Evolutionary conservation across 1,140 invertebrate species (phyloP), one percentile per base, ranked within the genome.

Genomic region (Battus philenor): DNA sequence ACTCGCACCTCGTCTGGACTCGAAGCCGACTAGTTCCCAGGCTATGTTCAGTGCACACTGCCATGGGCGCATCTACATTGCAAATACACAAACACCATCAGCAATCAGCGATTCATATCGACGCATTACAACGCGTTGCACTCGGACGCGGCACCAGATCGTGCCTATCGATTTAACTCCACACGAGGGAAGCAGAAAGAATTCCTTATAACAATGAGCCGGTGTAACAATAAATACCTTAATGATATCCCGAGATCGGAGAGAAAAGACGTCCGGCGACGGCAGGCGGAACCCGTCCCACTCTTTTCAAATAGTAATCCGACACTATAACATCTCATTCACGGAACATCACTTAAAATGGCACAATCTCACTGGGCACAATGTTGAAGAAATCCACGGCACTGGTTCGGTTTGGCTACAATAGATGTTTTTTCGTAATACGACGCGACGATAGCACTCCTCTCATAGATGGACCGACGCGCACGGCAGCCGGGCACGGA

Each of bases 141-240:
- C 47, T 62, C 43, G 66, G 52, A 66, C 54, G 61, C 69, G 54
- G 66, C 62, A 58, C 48, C 49, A 44, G 70, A 57, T 68, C 64
- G 38, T 52, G 63, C 61, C 75, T 71, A 81, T 81, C 74, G 80
- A 84, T 80, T 77, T 54, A 80, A 74, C 74, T 76, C 48, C 48
- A 72, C 67, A 76, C 66, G 57, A 65, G 67, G 61, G 54, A 57
- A 58, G 65, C 57, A 62, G 69, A 80, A 82, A 80, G 68, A 82
- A 80, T 77, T 74, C 66, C 74, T 80, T 77, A 77, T 67, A 82
- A 81, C 78, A 82, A 85, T 85, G 73, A 79, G 61, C 63, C 70
- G 69, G 70, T 80, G 75, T 81, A 73, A 85, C 81, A 82, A 82
- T 82, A 84, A 82, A 84, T 85, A 85, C 81, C 81, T 85, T 85